phyloP scores from a whole-genome alignment of 2,888 invertebrate species.

The Drosophila longiperda region DNA sequence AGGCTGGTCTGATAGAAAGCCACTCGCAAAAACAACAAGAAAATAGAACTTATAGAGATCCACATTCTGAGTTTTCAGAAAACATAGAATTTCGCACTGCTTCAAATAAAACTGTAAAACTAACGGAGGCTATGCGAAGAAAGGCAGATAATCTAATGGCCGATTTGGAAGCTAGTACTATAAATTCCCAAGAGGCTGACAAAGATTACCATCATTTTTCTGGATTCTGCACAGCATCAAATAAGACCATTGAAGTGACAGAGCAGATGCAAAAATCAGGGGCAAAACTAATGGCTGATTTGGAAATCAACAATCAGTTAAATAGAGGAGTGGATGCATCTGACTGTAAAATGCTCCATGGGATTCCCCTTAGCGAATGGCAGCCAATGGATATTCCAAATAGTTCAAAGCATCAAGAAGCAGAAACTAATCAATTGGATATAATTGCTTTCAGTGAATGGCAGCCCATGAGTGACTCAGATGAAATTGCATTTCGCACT shows the following conservation, averaged over 20 bases:
- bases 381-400: conserved; percentile 27
- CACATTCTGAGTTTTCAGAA: background rate
- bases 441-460: conserved; percentile 30
- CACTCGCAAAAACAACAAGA: background rate
- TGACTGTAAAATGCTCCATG: conserved; percentile 25
- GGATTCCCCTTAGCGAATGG: conserved; percentile 33
- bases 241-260: conserved; percentile 12
- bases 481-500: conserved; percentile 14
- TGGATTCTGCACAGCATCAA: conserved; percentile 11
- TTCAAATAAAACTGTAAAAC: conserved; percentile 23
- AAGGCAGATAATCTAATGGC: conserved; percentile 27
- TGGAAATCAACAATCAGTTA: background rate
- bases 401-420: background rate
- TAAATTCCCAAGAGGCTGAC: background rate
- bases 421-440: conserved; percentile 1
- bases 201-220: background rate
- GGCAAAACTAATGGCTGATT: conserved; percentile 7
- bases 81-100: conserved; percentile 31
- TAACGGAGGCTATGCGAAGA: conserved; percentile 27
- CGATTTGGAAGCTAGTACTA: conserved; percentile 18
- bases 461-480: conserved; percentile 10
- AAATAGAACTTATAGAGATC: background rate
- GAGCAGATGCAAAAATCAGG: conserved; percentile 2
- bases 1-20: conserved; percentile 1
- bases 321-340: background rate